Evolutionary conservation across 2,113 vertebrate species (phyloP).

Genomic region (Solea solea): DNA sequence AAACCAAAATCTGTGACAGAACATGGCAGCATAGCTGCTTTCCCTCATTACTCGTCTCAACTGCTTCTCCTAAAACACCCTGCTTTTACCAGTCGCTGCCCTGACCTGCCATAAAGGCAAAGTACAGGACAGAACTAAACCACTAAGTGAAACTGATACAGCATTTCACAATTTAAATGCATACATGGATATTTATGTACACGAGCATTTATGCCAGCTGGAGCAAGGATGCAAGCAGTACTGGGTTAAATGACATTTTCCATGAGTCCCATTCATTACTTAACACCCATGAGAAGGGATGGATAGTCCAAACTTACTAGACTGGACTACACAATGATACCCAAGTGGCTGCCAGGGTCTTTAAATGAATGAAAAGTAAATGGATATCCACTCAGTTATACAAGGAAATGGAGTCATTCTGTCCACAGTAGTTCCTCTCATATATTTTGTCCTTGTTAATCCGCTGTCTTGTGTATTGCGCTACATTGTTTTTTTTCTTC

Average conservation of each 20-base stretch:
- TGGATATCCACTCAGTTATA: conserved; percentile 31
- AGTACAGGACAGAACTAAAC: conserved; percentile 54
- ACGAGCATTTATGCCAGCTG: conserved; percentile 58
- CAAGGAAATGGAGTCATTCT: conserved; percentile 12
- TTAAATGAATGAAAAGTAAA: conserved; percentile 40
- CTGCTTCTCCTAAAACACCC: too few species aligned
- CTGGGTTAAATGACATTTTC: conserved; percentile 70
- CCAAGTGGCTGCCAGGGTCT: conserved; percentile 27
- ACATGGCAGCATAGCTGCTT: conserved; percentile 14
- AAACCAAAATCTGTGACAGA: conserved; percentile 54
- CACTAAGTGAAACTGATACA: conserved; percentile 59
- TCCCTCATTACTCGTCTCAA: conserved; percentile 8
- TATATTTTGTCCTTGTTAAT: conserved; percentile 21
- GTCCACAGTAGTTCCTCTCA: conserved; percentile 18
- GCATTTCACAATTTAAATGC: conserved; percentile 68
- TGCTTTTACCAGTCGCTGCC: conserved; percentile 8
- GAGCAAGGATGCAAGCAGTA: conserved; percentile 39
- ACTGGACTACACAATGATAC: conserved; percentile 25
- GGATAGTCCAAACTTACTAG: not conserved
- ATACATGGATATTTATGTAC: conserved; percentile 71
- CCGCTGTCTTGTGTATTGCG: conserved; percentile 13
- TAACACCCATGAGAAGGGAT: conserved; percentile 21
- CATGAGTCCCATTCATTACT: conserved; percentile 62
- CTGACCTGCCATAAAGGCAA: conserved; percentile 29
- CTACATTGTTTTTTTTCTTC: not conserved